Base-by-base conservation (phyloP, 2,113 vertebrate genomes). In the Megaleporinus macrocephalus region DNA sequence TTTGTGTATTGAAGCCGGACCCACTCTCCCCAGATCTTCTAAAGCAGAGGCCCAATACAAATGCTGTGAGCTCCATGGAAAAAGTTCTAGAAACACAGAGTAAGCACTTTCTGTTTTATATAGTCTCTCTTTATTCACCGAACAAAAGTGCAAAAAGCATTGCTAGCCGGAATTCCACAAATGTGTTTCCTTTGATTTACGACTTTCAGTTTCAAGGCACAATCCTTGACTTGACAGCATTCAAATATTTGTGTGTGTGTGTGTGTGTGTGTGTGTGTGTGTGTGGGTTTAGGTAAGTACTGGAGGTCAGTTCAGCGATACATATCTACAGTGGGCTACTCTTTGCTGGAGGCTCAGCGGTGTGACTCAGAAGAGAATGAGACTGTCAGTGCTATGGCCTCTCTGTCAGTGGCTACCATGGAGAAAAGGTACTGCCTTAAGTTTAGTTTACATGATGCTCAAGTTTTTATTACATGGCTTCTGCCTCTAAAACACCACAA, bases 71-170 rank as follows among this genome's bases (percentile, higher is more conserved):
- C 79, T 96, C 97, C 0, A 88, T 98, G 89, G 95, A 97, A 92
- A 97, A 95, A 74, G 96, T 98, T 69, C 92, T 98, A 22, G 95
- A 96, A 91, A 97, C 94, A 85, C 97, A 98, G 92, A 95, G 97
- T 98, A 86, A 93, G 97, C 76, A 15, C 4, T 44, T 69, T 29
- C 18, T 69, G 4, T 22, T 0, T 36, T 68, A 36, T 18, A 11
- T 9, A 68, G 16, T 3, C 6, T 36, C 65, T n/a, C 18, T 11
- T 9, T 44, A 10, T 44, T 5, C 41, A 44, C 41, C 11, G 41
- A 9, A 44, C 41, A 44, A 44, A 44, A 44, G 41, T 44, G 41
- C 41, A 44, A 44, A 44, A 5, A 44, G 10, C 10, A 11, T 44
- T 44, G 29, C 26, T 66, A 30, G 27, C 61, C 29, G 11, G 22